These are phyloP conservation scores for Leptopilina myrica DNA, from an alignment of 2,888 invertebrate species.

Conservation along the genomic window DNA sequence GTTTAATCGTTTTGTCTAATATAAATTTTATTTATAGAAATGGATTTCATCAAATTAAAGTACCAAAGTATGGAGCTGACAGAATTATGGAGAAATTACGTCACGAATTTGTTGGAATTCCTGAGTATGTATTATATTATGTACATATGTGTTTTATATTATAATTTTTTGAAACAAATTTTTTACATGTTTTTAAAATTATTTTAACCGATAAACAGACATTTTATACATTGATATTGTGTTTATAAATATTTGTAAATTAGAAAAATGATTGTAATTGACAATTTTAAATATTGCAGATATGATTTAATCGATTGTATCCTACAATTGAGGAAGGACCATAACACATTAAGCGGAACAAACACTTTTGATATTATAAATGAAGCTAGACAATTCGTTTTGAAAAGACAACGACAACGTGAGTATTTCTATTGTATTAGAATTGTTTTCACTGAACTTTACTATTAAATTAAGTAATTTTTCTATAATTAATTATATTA, in stretches of 20 bases:
- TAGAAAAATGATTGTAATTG: neutral
- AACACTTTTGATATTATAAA: conserved; percentile 54
- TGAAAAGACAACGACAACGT: conserved; percentile 51
- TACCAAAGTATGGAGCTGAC: conserved; percentile 50
- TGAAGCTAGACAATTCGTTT: conserved; percentile 56
- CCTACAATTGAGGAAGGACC: conserved; percentile 56
- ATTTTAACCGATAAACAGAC: no score
- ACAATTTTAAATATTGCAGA: conserved; percentile 48
- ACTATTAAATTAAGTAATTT: neutral
- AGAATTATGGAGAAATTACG: conserved; percentile 55
- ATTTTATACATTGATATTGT: no score
- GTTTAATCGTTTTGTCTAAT: neutral
- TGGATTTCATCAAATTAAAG: neutral
- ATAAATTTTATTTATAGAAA: neutral
- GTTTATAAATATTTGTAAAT: no score
- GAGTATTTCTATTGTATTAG: conserved; percentile 43
- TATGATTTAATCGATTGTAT: conserved; percentile 61
- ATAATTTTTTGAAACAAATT: no score
- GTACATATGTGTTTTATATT: no score
- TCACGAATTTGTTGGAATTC: conserved; percentile 54
- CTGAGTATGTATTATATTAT: conserved; percentile 55
- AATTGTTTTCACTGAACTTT: neutral
- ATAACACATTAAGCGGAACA: conserved; percentile 58
- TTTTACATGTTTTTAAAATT: no score
- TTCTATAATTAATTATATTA: no score